These are phyloP conservation scores for Turritopsis rubra DNA, from an alignment of 30 jellyfish, hydroid and myxozoan genomes.

Conservation along the genomic window DNA sequence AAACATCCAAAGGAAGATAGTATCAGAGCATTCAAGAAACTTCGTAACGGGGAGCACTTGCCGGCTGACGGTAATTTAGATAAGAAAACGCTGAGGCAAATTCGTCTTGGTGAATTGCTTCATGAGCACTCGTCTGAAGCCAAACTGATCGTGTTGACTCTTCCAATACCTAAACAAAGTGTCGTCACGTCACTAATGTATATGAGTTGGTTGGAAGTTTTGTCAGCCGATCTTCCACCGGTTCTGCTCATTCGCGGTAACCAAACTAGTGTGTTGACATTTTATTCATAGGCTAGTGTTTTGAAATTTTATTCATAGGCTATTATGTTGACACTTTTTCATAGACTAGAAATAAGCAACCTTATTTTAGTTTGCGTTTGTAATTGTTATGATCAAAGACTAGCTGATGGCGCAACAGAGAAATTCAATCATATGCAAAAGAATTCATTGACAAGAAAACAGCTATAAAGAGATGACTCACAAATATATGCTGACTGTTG, in stretches of 20 bases:
- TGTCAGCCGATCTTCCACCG: slow-evolving; percentile 91
- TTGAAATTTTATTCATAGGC: background rate
- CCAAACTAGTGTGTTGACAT: slow-evolving; percentile 93
- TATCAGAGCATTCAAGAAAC: slow-evolving; percentile 50
- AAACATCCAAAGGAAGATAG: slow-evolving; percentile 75
- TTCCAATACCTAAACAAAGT: slow-evolving; percentile 83
- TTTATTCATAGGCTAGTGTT: slow-evolving; percentile 67
- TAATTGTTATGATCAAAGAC: background rate
- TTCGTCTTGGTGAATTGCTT: slow-evolving; percentile 91
- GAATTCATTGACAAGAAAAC: background rate
- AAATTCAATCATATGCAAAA: background rate
- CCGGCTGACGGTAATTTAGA: slow-evolving; percentile 61
- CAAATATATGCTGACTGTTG: background rate
- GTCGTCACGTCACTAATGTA: slow-evolving; percentile 81
- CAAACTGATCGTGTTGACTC: slow-evolving; percentile 79
- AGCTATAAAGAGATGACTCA: background rate
- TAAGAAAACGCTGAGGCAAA: slow-evolving; percentile 88
- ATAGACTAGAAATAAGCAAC: too few species aligned
- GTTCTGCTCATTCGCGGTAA: slow-evolving; percentile 84
- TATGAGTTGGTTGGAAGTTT: slow-evolving; percentile 96
- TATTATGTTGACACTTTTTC: background rate
- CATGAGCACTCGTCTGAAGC: slow-evolving; percentile 95
- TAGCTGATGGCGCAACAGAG: background rate
- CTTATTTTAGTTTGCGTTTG: background rate
- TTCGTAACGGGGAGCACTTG: slow-evolving; percentile 69